Evolutionary conservation across 2,113 vertebrate species (phyloP).

Genomic region (Muntiacus reevesi): DNA sequence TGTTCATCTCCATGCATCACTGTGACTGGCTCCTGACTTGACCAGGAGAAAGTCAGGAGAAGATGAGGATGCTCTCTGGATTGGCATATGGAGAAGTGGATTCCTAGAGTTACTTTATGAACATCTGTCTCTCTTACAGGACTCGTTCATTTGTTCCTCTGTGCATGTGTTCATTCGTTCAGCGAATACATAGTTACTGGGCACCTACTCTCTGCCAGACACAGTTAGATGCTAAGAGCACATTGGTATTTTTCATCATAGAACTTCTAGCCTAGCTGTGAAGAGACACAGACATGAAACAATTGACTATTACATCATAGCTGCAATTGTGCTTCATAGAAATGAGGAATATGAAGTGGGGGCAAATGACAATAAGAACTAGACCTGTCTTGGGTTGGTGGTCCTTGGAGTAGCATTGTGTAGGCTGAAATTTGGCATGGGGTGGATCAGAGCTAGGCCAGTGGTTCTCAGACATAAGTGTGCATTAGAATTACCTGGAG

Average conservation of each 20-base stretch:
- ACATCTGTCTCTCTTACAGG: neutral
- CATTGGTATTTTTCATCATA: neutral
- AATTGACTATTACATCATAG: neutral
- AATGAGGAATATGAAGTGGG: neutral
- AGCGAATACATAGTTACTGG: neutral
- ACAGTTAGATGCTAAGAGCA: neutral
- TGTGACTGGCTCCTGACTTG: neutral
- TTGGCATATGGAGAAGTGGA: neutral
- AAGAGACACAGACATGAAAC: neutral
- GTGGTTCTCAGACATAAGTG: neutral
- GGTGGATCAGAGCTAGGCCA: neutral
- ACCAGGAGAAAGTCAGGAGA: neutral
- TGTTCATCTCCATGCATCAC: neutral
- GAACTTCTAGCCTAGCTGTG: neutral
- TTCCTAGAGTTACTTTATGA: neutral
- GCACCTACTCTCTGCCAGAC: neutral
- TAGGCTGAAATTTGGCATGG: neutral
- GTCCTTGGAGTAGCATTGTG: neutral
- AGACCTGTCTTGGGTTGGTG: neutral
- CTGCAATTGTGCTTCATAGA: neutral
- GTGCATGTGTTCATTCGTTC: neutral
- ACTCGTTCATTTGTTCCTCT: neutral
- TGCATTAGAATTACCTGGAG: neutral
- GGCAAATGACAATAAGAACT: neutral
- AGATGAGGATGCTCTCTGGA: neutral